Evolutionary conservation across 2,888 invertebrate genomes (phyloP).

Genomic region (Oeneis ivallda): DNA sequence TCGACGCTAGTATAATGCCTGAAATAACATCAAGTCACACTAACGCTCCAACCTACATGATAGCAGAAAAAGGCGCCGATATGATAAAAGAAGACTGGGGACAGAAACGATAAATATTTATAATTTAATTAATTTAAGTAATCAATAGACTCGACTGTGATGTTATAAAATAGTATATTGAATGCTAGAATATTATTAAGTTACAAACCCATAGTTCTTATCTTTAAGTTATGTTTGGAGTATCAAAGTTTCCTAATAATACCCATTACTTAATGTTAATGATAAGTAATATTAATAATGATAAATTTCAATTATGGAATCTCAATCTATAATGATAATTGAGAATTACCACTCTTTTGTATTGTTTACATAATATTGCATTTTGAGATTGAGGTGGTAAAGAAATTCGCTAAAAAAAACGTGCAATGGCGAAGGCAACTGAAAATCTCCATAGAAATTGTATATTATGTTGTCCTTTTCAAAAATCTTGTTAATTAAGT

Average conservation of each 20-base stretch:
- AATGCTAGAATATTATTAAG: slow-evolving; percentile 6
- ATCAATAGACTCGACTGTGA: slow-evolving; percentile 29
- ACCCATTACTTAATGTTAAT: slow-evolving; percentile 2
- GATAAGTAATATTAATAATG: no score
- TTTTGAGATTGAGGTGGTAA: not conserved
- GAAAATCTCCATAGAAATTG: no score
- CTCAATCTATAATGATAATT: no score
- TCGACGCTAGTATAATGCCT: slow-evolving; percentile 91
- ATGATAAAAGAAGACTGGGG: slow-evolving; percentile 84
- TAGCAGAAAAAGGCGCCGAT: slow-evolving; percentile 89
- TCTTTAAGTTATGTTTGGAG: slow-evolving; percentile 1
- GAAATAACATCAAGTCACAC: slow-evolving; percentile 89
- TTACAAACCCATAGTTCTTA: not conserved
- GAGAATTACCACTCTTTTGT: no score
- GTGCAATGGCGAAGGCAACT: no score
- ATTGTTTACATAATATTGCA: not conserved
- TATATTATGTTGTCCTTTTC: no score
- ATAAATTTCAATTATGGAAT: not conserved
- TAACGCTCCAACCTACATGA: slow-evolving; percentile 89
- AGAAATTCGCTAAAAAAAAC: no score
- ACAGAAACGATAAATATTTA: slow-evolving; percentile 31
- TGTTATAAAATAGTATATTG: slow-evolving; percentile 8
- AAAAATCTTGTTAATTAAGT: no score
- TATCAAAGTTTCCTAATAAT: not conserved
- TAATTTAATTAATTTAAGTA: not conserved